phyloP scores from a whole-genome alignment of 1,140 invertebrate genomes.

The Dendrolimus punctatus region DNA sequence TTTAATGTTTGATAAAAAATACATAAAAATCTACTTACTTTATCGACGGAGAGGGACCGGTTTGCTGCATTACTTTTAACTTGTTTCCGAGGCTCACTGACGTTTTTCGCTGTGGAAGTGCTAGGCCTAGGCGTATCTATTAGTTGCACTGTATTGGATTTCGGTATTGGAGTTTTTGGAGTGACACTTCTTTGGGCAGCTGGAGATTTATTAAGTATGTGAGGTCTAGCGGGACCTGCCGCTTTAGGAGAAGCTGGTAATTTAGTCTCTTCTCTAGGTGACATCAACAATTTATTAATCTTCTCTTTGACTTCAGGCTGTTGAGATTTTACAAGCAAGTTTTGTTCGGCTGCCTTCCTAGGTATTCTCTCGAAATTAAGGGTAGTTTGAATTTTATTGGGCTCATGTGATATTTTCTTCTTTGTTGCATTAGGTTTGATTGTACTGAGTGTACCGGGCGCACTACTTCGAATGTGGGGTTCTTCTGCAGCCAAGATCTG shows the following conservation, averaged over 20 bases:
- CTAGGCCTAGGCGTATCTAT: conserved; percentile 45
- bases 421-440: conserved; percentile 49
- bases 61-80: conserved; percentile 10
- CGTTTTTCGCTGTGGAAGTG: conserved; percentile 19
- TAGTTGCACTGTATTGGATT: conserved; percentile 16
- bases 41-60: conserved; percentile 20
- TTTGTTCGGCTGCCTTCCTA: conserved; percentile 30
- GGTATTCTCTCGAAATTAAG: conserved; percentile 60
- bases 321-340: conserved; percentile 15
- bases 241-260: conserved; percentile 25
- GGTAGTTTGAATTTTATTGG: conserved; percentile 64
- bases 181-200: too few species aligned
- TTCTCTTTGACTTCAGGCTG: conserved; percentile 30
- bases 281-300: conserved; percentile 23
- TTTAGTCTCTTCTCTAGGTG: conserved; percentile 42
- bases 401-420: conserved; percentile 35
- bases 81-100: conserved; percentile 21
- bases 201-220: conserved; percentile 23
- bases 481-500: conserved; percentile 86
- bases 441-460: conserved; percentile 71
- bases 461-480: conserved; percentile 89
- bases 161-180: conserved; percentile 16
- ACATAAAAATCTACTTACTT: conserved; percentile 11
- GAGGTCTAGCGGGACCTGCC: conserved; percentile 29
- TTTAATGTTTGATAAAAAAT: too few species aligned